Percentiles rank a stretch among this genome's conserved stretches.
Conservation (phyloP, 2,797 vertebrate genomes). For the Danio aesculapii region DNA sequence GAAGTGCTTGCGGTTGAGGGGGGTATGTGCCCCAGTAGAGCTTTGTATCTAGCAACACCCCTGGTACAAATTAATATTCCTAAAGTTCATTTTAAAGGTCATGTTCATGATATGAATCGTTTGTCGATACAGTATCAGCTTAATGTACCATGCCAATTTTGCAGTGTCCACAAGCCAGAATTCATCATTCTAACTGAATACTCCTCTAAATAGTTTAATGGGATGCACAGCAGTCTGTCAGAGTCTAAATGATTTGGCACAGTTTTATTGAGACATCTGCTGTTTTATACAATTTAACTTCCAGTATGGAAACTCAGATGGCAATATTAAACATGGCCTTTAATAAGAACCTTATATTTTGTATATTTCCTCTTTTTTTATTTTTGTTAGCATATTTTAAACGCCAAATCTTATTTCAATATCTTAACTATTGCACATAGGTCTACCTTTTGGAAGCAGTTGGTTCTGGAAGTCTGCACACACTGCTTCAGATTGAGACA, state of each 20-base stretch:
- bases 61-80: constrained; percentile 6
- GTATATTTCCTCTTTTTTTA: constrained; percentile 7
- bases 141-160: neutral
- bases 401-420: too few species aligned
- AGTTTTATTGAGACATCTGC: constrained; percentile 2
- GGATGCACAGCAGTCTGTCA: neutral
- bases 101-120: constrained; percentile 4
- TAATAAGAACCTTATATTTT: constrained; percentile 15
- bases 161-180: neutral
- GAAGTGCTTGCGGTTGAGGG: too few species aligned
- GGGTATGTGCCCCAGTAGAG: too few species aligned
- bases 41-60: too few species aligned
- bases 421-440: too few species aligned
- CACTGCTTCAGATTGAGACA: too few species aligned
- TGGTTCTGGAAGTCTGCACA: too few species aligned
- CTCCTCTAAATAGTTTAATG: neutral
- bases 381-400: too few species aligned
- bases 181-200: neutral
- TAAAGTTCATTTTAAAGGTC: neutral
- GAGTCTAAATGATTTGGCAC: neutral
- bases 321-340: constrained; percentile 36
- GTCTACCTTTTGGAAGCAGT: too few species aligned
- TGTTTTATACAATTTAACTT: constrained; percentile 3
- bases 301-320: neutral
- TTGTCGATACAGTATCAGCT: constrained; percentile 12